Percentiles rank a stretch among this genome's conserved stretches.
Conservation (phyloP, 2,113 vertebrate species). For the Cololabis saira region DNA sequence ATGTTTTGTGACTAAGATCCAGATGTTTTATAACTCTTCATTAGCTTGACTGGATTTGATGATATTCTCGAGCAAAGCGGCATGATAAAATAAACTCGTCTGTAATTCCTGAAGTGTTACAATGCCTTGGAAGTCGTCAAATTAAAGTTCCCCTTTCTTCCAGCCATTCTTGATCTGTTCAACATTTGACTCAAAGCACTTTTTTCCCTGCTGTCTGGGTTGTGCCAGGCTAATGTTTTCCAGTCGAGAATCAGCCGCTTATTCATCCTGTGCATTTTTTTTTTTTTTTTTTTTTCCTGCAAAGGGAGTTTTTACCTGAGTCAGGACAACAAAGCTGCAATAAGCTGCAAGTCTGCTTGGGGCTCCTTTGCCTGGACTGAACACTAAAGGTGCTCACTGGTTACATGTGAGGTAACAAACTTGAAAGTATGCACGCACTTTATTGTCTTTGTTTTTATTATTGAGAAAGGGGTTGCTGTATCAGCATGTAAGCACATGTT, state of each 20-base stretch:
- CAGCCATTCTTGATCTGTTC: background rate
- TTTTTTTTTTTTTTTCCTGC: background rate
- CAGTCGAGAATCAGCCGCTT: conserved; percentile 54
- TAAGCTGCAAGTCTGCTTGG: conserved; percentile 35
- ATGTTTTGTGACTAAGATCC: conserved; percentile 54
- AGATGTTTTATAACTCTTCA: conserved; percentile 48
- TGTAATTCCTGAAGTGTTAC: background rate
- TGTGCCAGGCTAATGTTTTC: conserved; percentile 63
- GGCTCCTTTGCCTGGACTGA: conserved; percentile 14
- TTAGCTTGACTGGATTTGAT: conserved; percentile 5
- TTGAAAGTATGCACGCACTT: too few species aligned
- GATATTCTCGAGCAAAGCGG: conserved; percentile 8
- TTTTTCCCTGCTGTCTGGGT: conserved; percentile 43
- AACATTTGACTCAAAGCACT: conserved; percentile 42
- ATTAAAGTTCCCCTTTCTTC: conserved; percentile 1
- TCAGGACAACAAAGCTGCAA: conserved; percentile 57
- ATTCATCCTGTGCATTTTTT: conserved; percentile 48
- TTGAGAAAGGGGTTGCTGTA: background rate
- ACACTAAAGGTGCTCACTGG: conserved; percentile 2
- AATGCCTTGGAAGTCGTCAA: background rate
- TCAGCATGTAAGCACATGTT: background rate
- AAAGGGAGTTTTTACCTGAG: conserved; percentile 70
- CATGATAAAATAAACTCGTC: background rate
- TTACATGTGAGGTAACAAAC: background rate
- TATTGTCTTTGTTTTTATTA: too few species aligned